Evolutionary conservation across 2,888 invertebrate genomes (phyloP).

Genomic region (Drosophila demipolita): DNA sequence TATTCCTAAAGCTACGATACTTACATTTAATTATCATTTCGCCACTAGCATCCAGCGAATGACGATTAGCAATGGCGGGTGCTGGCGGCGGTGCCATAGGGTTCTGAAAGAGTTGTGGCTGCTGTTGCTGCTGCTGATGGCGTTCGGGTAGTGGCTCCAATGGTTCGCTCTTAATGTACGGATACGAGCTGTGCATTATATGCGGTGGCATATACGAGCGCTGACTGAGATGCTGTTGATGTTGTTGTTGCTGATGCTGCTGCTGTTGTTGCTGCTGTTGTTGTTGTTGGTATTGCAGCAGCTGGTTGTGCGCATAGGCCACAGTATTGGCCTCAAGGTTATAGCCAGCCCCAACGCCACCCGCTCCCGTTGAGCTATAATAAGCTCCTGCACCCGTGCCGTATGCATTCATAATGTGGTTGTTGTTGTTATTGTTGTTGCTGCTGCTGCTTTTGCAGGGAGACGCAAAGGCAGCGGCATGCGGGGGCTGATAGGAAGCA

Average conservation of each 20-base stretch:
- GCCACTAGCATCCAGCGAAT: slow-evolving; percentile 49
- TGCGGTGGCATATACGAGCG: slow-evolving; percentile 68
- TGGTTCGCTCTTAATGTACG: slow-evolving; percentile 79
- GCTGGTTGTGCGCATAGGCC: slow-evolving; percentile 78
- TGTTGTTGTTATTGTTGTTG: slow-evolving; percentile 46
- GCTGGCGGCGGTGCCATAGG: slow-evolving; percentile 74
- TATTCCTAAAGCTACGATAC: slow-evolving; percentile 52
- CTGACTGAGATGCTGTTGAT: slow-evolving; percentile 64
- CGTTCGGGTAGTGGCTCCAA: slow-evolving; percentile 61
- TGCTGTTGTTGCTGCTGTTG: slow-evolving; percentile 52
- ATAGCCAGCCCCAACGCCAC: slow-evolving; percentile 52
- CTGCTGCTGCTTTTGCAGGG: slow-evolving; percentile 60
- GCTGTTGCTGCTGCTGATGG: slow-evolving; percentile 46
- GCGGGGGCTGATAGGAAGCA: slow-evolving; percentile 73
- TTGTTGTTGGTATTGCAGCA: slow-evolving; percentile 77
- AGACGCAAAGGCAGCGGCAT: slow-evolving; percentile 49
- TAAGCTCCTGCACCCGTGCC: slow-evolving; percentile 50
- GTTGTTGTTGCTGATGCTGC: slow-evolving; percentile 47
- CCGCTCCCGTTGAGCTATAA: slow-evolving; percentile 53
- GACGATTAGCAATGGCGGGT: slow-evolving; percentile 43
- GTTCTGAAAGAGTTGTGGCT: slow-evolving; percentile 58
- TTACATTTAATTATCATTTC: slow-evolving; percentile 77
- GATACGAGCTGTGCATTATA: slow-evolving; percentile 65
- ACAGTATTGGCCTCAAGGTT: slow-evolving; percentile 78
- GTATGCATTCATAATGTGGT: slow-evolving; percentile 65